Base-by-base conservation (phyloP, 2,888 invertebrate genomes). In the Clitarchus hookeri region DNA sequence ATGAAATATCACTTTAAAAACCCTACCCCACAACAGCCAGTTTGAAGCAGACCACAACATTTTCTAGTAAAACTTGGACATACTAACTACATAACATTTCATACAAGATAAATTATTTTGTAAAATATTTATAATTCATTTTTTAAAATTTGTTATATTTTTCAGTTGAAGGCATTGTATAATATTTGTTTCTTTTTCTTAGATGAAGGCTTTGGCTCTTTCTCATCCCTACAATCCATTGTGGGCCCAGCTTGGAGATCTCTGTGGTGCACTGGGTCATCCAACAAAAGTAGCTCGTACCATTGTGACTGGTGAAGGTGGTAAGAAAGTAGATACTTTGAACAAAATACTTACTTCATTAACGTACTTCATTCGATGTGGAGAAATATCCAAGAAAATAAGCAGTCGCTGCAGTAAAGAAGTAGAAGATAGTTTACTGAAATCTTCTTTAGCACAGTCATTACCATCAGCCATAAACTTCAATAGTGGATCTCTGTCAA, bases 201-300 rank as follows among this genome's bases (percentile, higher is more conserved):
- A 94, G 91, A 89, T 94, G 87, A 91, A 92, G 88, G 90, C 91
- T 6, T 88, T 92, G 65, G 93, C 94, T 6, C 93, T 93, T 88
- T 93, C 93, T 87, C 94, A 94, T 90, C 96, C 97, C 0, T 97
- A 97, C 91, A 98, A 98, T 92, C 97, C 97, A 0, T 91, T 98
- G 0, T 97, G 98, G 98, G 97, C 97, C 0, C 98, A 98, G 90
- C 93, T 98, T 88, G 94, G 95, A 54, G 97, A 98, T 90, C 92
- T 98, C 44, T 96, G 96, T 90, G 98, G 97, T n/a, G 96, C 96
- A 85, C 94, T 97, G 82, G 97, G 97, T 2, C 94, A 94, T 91
- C 97, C 97, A 0, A 93, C 95, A 0, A 95, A 95, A 90, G 92
- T 96, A 77, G 95, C 97, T 0, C 94, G 96, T 88, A 98, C 98